Conservation (phyloP, 2,113 vertebrate genomes). For the Thamnophis sirtalis region DNA sequence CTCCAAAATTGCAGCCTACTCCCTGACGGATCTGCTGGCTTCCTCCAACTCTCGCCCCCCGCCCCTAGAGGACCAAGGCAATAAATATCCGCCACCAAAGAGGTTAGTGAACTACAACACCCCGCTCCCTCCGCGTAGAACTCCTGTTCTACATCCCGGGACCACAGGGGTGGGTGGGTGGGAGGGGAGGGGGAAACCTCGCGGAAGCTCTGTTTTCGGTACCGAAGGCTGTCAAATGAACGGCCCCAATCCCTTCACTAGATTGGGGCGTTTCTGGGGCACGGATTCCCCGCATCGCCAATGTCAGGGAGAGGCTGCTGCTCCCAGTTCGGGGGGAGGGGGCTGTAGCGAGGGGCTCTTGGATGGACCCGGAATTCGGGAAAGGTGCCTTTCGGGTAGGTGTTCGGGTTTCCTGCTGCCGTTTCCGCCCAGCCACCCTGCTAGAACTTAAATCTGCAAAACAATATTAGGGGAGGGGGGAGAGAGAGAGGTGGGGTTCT, state of each 20-base stretch:
- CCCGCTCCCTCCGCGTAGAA: background rate
- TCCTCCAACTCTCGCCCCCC: background rate
- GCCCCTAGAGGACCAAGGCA: conserved; percentile 24
- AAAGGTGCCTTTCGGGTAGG: background rate
- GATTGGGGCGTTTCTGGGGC: background rate
- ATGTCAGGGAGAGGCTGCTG: background rate
- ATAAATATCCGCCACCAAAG: background rate
- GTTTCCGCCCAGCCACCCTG: background rate
- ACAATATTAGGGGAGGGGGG: background rate
- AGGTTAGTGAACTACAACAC: conserved; percentile 20
- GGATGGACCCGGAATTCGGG: background rate
- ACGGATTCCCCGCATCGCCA: background rate
- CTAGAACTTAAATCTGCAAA: background rate
- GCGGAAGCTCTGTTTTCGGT: background rate
- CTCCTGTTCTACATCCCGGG: background rate
- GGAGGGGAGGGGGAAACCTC: background rate
- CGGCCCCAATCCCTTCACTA: background rate
- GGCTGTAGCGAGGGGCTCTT: background rate
- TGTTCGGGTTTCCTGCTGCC: background rate
- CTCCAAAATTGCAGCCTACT: background rate
- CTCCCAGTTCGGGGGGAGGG: background rate
- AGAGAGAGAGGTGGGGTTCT: background rate
- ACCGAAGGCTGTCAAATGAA: background rate
- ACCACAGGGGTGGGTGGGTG: background rate
- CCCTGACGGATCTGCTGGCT: background rate